A percentile compares a stretch with the other conserved stretches of the same genome.
These are phyloP conservation scores for Anoplius nigerrimus DNA, from an alignment of 2,888 invertebrate genomes.

Conservation along the genomic window DNA sequence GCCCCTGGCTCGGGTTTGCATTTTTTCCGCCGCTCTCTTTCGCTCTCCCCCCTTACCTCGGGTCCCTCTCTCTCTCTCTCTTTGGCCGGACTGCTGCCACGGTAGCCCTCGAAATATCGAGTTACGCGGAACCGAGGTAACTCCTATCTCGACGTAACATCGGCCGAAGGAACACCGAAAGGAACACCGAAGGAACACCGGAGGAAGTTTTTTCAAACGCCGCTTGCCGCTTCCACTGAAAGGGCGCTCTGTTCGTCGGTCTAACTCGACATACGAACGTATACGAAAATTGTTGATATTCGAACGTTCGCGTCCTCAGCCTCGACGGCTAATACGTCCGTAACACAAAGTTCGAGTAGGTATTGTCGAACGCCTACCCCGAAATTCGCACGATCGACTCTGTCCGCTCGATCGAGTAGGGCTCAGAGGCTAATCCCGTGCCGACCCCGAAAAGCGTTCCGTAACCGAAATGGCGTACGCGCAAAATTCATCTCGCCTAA, in stretches of 20 bases:
- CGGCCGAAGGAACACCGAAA: slow-evolving; percentile 52
- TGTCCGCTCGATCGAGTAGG: neutral
- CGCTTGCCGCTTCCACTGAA: too few relatives aligned
- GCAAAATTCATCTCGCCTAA: too few relatives aligned
- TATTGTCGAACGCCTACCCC: too few relatives aligned
- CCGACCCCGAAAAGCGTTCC: slow-evolving; percentile 21
- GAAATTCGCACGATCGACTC: too few relatives aligned
- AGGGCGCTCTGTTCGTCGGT: neutral
- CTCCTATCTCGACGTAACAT: slow-evolving; percentile 69
- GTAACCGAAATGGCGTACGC: neutral
- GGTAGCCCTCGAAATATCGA: slow-evolving; percentile 58
- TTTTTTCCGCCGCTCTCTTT: slow-evolving; percentile 48
- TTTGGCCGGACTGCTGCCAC: slow-evolving; percentile 24
- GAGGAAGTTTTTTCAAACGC: too few relatives aligned
- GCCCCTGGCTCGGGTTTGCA: slow-evolving; percentile 58
- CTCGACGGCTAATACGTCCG: slow-evolving; percentile 2
- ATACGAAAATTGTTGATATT: too few relatives aligned
- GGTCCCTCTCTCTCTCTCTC: slow-evolving; percentile 33
- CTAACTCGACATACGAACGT: too few relatives aligned
- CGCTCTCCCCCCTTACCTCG: slow-evolving; percentile 20
- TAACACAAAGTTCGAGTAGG: neutral
- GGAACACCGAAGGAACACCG: slow-evolving; percentile 36
- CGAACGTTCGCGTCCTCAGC: too few relatives aligned
- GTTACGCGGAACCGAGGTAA: slow-evolving; percentile 61
- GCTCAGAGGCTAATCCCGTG: neutral